phyloP scores from a whole-genome alignment of 1,140 invertebrate genomes.

The Colletes gigas region DNA sequence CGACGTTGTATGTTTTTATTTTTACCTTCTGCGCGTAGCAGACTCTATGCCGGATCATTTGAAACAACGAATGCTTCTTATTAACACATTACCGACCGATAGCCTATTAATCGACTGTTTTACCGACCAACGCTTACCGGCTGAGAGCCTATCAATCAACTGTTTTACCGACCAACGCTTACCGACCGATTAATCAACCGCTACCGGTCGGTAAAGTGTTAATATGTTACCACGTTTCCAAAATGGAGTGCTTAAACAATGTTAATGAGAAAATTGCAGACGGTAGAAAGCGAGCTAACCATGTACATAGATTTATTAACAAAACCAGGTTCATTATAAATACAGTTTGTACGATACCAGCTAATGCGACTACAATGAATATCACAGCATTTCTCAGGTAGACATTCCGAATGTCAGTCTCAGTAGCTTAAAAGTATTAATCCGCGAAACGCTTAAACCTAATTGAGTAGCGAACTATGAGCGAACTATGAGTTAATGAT shows the following conservation, averaged over 20 bases:
- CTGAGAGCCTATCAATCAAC: no score
- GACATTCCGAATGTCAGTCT: constrained; percentile 76
- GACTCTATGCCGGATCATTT: no score
- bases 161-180: no score
- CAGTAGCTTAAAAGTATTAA: constrained; percentile 58
- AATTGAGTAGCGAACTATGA: constrained; percentile 40
- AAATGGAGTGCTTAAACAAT: background rate
- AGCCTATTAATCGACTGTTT: no score
- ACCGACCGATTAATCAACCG: no score
- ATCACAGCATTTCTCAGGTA: constrained; percentile 79
- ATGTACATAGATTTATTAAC: constrained; percentile 47
- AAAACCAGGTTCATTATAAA: constrained; percentile 67
- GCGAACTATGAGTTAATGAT: constrained; percentile 26
- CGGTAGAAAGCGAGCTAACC: constrained; percentile 7
- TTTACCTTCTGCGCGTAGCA: background rate
- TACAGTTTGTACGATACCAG: constrained; percentile 67
- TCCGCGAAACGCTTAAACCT: constrained; percentile 30
- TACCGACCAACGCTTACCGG: no score
- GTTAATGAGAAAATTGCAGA: background rate
- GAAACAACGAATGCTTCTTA: background rate
- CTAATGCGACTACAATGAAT: constrained; percentile 74
- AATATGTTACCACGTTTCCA: background rate
- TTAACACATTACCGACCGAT: no score
- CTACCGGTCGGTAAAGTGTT: no score
- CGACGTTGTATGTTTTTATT: background rate